These are phyloP conservation scores for Zygothrica quintamaculata DNA, from an alignment of 2,888 invertebrate genomes.

Conservation along the genomic window DNA sequence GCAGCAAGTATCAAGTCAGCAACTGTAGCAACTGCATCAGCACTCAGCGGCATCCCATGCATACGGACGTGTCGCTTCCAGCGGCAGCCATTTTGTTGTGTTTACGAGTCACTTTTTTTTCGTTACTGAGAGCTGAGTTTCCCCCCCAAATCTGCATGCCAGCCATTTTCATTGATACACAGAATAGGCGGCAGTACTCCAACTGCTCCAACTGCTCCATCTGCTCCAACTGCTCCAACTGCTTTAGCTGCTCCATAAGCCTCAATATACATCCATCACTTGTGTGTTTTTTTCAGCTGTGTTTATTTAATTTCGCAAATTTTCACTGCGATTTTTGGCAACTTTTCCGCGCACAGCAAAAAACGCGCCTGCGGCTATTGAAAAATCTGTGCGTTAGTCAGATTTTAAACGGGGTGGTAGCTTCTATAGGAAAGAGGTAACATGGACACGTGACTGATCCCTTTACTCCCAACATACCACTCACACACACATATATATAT, in stretches of 20 bases:
- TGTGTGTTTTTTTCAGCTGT: slow-evolving; percentile 42
- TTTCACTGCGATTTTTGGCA: slow-evolving; percentile 66
- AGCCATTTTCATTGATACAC: slow-evolving; percentile 60
- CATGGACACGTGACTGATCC: slow-evolving; percentile 18
- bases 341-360: slow-evolving; percentile 47
- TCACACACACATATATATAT: slow-evolving; percentile 12
- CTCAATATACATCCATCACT: slow-evolving; percentile 11
- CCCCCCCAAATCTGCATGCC: slow-evolving; percentile 51
- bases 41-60: slow-evolving; percentile 49
- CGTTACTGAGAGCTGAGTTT: background rate
- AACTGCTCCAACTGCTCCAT: background rate
- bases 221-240: background rate
- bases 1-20: background rate
- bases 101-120: slow-evolving; percentile 54
- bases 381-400: slow-evolving; percentile 78
- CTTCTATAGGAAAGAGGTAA: background rate
- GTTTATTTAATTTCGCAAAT: slow-evolving; percentile 81
- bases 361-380: slow-evolving; percentile 70
- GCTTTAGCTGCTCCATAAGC: slow-evolving; percentile 13
- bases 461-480: slow-evolving; percentile 9
- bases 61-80: slow-evolving; percentile 64
- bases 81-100: slow-evolving; percentile 69
- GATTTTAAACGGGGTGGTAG: slow-evolving; percentile 65
- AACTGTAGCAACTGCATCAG: background rate
- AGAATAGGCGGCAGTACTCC: slow-evolving; percentile 4